Percentiles rank a stretch among this genome's conserved stretches.
These are phyloP conservation scores for Sebastes diploproa DNA, from an alignment of 2,797 vertebrate species.

Conservation along the genomic window DNA sequence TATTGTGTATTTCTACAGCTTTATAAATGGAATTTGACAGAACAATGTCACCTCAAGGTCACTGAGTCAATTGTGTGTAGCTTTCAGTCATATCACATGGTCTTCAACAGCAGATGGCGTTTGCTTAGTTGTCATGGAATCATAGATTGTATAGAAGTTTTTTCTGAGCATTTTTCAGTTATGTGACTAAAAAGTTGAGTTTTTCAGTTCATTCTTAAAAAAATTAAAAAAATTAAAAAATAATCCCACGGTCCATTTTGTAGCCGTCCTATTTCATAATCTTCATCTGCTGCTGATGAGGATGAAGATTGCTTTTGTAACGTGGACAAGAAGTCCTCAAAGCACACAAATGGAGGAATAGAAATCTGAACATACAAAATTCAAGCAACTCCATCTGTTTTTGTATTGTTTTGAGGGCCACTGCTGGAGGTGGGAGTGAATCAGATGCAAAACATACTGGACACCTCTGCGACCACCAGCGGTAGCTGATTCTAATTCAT, in stretches of 20 bases:
- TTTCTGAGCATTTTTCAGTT: no score
- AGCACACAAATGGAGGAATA: background rate
- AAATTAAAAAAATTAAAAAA: background rate
- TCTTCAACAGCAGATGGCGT: background rate
- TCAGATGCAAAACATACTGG: background rate
- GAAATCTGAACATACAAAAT: background rate
- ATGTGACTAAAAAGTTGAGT: no score
- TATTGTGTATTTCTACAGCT: background rate
- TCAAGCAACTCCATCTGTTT: background rate
- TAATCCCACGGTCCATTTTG: background rate
- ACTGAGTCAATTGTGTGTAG: background rate
- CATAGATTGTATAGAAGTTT: background rate
- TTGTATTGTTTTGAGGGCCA: background rate
- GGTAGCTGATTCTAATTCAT: constrained; percentile 11
- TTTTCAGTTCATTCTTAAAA: no score
- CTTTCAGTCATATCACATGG: background rate
- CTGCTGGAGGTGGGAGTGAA: background rate
- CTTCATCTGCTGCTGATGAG: background rate
- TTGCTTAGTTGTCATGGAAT: background rate
- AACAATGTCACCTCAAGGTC: background rate
- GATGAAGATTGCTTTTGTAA: background rate
- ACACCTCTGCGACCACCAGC: background rate
- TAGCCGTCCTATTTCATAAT: background rate
- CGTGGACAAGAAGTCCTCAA: background rate
- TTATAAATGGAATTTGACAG: background rate